Conservation (phyloP, 2,113 vertebrate genomes). For the Illadopsis cleaveri region DNA sequence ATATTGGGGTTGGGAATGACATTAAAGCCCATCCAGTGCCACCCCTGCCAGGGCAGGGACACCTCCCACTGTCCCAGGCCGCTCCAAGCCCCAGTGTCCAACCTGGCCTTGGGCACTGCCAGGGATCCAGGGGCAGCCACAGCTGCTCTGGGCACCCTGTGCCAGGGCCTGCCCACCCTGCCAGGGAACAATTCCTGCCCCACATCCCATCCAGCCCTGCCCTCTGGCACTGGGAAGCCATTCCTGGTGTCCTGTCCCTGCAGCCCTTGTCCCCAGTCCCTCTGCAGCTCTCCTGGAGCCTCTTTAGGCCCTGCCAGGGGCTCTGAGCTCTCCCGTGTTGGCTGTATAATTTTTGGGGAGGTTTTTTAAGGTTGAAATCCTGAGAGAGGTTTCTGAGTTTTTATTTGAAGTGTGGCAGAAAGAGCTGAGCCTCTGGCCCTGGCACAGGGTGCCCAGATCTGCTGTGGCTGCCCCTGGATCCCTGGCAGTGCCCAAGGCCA, state of each 20-base stretch:
- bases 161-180: neutral
- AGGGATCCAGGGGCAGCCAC: neutral
- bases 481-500: neutral
- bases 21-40: rapidly evolving
- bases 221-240: neutral
- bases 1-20: neutral
- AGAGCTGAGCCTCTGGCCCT: neutral
- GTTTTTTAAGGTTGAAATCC: neutral
- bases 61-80: neutral
- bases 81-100: neutral
- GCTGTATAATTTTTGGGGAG: too few species aligned
- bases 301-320: neutral
- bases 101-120: neutral
- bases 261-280: neutral
- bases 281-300: neutral
- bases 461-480: too few species aligned
- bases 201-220: neutral
- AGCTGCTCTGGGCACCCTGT: neutral
- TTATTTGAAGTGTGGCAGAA: neutral
- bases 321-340: neutral
- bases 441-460: neutral
- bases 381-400: neutral
- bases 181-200: neutral
- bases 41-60: neutral
- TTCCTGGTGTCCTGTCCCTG: neutral